Conservation (phyloP, 2,797 vertebrate species). For the Cossypha caffra region DNA sequence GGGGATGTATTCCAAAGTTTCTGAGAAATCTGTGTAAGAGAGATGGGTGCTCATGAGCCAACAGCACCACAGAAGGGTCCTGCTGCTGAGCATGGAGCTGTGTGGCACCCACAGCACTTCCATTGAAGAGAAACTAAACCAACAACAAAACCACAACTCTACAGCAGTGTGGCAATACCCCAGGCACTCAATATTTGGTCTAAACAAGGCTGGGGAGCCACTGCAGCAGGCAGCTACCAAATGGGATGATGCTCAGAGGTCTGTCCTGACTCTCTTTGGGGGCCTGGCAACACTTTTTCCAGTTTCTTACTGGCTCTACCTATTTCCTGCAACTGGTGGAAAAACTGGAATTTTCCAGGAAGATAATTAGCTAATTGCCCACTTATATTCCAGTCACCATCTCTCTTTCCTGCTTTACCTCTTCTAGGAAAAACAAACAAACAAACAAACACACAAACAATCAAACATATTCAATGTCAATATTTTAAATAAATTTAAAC, state of each 20-base stretch:
- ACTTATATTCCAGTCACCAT: background rate
- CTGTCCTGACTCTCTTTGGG: rapidly evolving
- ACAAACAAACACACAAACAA: background rate
- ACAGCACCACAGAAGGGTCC: rapidly evolving
- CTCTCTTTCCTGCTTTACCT: background rate
- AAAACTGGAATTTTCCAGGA: background rate
- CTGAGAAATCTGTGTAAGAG: background rate
- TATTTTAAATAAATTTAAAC: background rate
- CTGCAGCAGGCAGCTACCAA: background rate
- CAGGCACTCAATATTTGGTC: background rate
- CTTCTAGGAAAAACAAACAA: background rate
- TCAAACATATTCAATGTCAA: background rate
- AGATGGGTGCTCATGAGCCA: background rate
- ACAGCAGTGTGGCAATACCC: rapidly evolving
- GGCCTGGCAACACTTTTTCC: background rate
- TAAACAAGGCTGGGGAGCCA: background rate
- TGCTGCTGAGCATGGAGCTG: background rate
- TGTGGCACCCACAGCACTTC: background rate
- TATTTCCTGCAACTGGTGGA: background rate
- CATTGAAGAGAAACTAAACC: background rate
- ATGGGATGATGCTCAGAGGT: background rate
- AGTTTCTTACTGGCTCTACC: background rate
- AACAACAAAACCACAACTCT: background rate
- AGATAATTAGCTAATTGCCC: background rate
- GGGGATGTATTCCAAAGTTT: background rate